These are phyloP conservation scores for Prionailurus bengalensis DNA, from an alignment of 2,113 vertebrate genomes.

Conservation along the genomic window DNA sequence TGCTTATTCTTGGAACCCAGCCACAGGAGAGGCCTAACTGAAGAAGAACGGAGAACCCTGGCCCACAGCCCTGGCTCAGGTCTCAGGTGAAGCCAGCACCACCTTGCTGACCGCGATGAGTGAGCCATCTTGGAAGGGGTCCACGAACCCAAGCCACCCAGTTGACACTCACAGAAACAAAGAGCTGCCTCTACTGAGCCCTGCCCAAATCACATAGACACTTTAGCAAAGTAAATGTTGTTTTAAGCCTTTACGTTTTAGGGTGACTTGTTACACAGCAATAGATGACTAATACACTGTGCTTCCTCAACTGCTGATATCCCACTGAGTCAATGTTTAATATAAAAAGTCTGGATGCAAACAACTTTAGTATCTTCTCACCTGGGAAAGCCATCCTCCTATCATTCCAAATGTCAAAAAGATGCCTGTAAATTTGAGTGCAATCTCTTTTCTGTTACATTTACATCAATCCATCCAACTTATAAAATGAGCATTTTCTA, in stretches of 20 bases:
- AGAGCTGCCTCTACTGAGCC: neutral
- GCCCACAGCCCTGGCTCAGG: neutral
- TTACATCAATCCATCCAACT: neutral
- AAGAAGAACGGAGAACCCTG: neutral
- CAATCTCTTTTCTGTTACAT: slow-evolving; percentile 19
- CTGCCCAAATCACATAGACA: neutral
- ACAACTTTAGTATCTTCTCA: neutral
- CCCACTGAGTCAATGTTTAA: neutral
- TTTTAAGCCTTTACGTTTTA: neutral
- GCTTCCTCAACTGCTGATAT: neutral
- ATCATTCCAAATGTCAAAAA: slow-evolving; percentile 32
- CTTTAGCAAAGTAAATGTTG: neutral
- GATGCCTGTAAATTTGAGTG: neutral
- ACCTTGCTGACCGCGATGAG: neutral
- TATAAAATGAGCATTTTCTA: neutral
- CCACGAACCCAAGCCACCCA: neutral
- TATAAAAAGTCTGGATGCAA: neutral
- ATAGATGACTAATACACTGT: neutral
- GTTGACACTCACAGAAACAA: neutral
- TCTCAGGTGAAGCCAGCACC: neutral
- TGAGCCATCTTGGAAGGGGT: neutral
- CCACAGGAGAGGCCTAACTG: neutral
- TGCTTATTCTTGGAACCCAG: neutral
- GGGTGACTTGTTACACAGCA: neutral
- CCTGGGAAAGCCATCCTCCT: neutral